phyloP scores from a whole-genome alignment of 1,140 invertebrate species.

The Drosophila kikkawai region DNA sequence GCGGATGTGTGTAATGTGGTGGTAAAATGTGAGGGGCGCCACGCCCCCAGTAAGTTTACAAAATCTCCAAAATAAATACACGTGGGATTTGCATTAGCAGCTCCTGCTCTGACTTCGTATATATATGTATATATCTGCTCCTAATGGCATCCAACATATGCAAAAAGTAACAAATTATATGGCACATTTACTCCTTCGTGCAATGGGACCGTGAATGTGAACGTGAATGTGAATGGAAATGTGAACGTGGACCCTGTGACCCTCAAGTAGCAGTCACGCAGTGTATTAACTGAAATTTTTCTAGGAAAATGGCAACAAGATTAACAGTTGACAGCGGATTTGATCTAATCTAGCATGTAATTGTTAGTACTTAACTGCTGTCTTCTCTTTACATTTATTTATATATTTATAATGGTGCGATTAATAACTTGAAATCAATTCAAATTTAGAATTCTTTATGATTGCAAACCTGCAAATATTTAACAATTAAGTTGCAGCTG shows the following conservation, averaged over 20 bases:
- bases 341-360: slow-evolving; percentile 26
- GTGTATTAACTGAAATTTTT: not conserved
- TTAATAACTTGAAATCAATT: not conserved
- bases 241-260: slow-evolving; percentile 8
- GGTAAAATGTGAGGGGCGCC: slow-evolving; percentile 5
- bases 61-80: slow-evolving; percentile 78
- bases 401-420: not conserved
- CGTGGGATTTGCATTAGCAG: slow-evolving; percentile 73
- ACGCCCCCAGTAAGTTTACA: slow-evolving; percentile 54
- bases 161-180: slow-evolving; percentile 55
- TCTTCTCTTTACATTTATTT: not conserved
- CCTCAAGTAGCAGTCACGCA: slow-evolving; percentile 13
- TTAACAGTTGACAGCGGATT: slow-evolving; percentile 5
- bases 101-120: slow-evolving; percentile 6
- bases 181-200: slow-evolving; percentile 48
- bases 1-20: slow-evolving; percentile 6
- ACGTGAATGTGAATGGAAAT: not conserved
- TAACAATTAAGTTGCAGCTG: no score
- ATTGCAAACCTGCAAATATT: not conserved
- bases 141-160: slow-evolving; percentile 58
- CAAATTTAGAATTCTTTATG: not conserved
- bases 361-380: slow-evolving; percentile 13
- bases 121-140: not conserved
- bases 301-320: not conserved
- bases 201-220: slow-evolving; percentile 18